phyloP scores from a whole-genome alignment of 2,888 invertebrate genomes.

The Prenolepis imparis region DNA sequence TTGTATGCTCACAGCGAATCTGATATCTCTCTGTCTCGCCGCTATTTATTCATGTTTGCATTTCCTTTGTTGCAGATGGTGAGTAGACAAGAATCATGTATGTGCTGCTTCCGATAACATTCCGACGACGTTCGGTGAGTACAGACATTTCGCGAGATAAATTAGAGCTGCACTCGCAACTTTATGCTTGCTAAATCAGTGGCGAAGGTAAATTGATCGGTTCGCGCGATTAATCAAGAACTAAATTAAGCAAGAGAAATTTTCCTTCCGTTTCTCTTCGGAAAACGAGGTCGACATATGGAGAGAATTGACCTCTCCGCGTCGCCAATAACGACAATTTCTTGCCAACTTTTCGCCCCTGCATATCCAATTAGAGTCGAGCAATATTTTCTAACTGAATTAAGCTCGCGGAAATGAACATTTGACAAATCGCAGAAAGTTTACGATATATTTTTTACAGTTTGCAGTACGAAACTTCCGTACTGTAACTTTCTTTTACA shows the following conservation, averaged over 20 bases:
- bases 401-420: constrained; percentile 1
- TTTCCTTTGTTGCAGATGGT: constrained; percentile 78
- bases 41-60: constrained; percentile 55
- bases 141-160: constrained; percentile 16
- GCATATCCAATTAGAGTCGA: constrained; percentile 32
- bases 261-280: not conserved
- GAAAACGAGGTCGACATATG: not conserved
- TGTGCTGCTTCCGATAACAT: not conserved
- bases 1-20: constrained; percentile 37
- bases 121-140: constrained; percentile 12
- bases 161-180: not conserved
- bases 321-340: constrained; percentile 20
- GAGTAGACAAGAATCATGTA: constrained; percentile 64
- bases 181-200: constrained; percentile 12
- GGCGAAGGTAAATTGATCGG: constrained; percentile 35
- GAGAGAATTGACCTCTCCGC: constrained; percentile 17
- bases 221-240: constrained; percentile 6
- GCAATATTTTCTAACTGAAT: constrained; percentile 33
- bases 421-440: constrained; percentile 22
- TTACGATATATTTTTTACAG: not conserved
- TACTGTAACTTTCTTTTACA: not conserved
- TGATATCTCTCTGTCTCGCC: constrained; percentile 29
- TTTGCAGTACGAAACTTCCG: not conserved
- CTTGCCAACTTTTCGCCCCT: constrained; percentile 18
- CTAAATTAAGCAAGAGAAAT: constrained; percentile 33